Conservation (phyloP, 1,140 invertebrate species). For the Anastrepha obliqua region DNA sequence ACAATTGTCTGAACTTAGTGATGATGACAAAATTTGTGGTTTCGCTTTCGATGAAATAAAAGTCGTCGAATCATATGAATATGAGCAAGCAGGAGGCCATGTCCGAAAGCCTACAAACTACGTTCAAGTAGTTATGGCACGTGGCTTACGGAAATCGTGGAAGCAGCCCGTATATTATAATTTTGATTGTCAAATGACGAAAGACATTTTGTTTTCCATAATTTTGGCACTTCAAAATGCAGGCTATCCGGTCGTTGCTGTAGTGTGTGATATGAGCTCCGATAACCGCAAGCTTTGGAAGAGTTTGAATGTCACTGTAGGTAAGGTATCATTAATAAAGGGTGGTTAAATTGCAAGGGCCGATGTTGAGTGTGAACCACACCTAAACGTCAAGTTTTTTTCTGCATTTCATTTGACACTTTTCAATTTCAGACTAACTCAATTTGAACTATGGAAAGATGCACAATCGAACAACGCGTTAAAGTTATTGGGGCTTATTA, state of each 20-base stretch:
- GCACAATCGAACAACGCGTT: no score
- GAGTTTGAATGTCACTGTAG: conserved; percentile 1
- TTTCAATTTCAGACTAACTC: no score
- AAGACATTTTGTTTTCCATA: not conserved
- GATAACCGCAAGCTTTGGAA: conserved; percentile 40
- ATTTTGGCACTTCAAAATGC: not conserved
- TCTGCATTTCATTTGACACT: no score
- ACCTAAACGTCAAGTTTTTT: no score
- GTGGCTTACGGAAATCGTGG: conserved; percentile 64
- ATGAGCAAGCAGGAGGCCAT: not conserved
- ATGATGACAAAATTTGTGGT: conserved; percentile 29
- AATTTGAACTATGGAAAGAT: no score
- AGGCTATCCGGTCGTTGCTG: not conserved
- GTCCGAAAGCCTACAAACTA: conserved; percentile 40
- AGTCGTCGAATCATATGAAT: conserved; percentile 25
- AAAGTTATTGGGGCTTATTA: no score
- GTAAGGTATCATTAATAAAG: not conserved
- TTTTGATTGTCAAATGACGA: conserved; percentile 66
- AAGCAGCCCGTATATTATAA: conserved; percentile 64
- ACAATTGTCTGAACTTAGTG: not conserved
- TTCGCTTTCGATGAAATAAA: conserved; percentile 52
- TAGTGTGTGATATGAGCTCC: conserved; percentile 40
- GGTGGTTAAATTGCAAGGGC: no score
- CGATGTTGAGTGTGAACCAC: no score
- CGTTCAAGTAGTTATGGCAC: conserved; percentile 56